Evolutionary conservation across 2,113 vertebrate species (phyloP).

Genomic region (Pollachius pollachius): DNA sequence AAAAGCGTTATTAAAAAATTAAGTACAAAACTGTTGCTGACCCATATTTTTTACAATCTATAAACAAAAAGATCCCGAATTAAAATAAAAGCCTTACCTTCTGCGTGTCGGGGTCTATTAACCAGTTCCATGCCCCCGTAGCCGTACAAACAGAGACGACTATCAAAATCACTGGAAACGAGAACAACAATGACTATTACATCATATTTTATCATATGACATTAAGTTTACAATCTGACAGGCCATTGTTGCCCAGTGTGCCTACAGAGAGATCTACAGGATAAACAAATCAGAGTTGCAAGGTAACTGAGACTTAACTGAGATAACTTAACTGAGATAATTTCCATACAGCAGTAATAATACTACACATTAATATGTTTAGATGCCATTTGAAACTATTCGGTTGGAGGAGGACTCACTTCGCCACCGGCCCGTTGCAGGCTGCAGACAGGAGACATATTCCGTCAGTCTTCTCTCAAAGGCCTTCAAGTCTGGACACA

Average conservation of each 20-base stretch:
- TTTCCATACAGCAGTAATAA: too few species aligned
- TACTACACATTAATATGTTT: too few species aligned
- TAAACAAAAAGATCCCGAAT: background rate
- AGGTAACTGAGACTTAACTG: too few species aligned
- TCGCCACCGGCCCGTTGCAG: slow-evolving; percentile 97
- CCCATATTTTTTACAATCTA: background rate
- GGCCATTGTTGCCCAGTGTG: too few species aligned
- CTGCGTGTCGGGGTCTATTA: slow-evolving; percentile 98
- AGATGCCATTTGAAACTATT: too few species aligned
- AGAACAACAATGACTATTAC: background rate
- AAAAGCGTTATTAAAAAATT: background rate
- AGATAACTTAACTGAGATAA: too few species aligned
- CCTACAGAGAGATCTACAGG: too few species aligned
- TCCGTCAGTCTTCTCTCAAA: slow-evolving; percentile 98
- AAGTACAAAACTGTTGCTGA: background rate
- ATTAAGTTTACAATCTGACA: too few species aligned
- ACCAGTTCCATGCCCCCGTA: slow-evolving; percentile 98
- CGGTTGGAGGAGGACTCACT: slow-evolving; percentile 79
- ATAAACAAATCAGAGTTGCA: too few species aligned
- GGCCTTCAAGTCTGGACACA: slow-evolving; percentile 89
- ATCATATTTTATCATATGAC: background rate
- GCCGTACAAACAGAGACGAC: slow-evolving; percentile 98
- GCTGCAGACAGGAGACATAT: slow-evolving; percentile 96
- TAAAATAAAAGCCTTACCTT: slow-evolving; percentile 75
- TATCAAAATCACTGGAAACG: slow-evolving; percentile 92